Percentiles rank a stretch among this genome's conserved stretches.
Conservation (phyloP, 2,797 vertebrate species). For the Leuciscus waleckii region DNA sequence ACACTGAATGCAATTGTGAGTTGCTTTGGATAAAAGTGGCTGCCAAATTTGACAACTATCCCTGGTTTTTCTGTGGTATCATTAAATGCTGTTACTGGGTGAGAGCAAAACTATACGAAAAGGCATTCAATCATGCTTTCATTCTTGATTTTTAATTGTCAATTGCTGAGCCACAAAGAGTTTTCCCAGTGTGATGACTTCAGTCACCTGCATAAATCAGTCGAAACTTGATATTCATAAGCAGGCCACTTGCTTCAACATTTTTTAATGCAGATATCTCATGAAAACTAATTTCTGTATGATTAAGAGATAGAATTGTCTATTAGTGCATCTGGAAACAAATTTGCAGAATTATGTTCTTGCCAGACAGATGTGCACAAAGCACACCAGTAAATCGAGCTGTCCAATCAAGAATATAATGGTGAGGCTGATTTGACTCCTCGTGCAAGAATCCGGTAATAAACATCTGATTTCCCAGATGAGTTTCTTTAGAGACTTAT, state of each 20-base stretch:
- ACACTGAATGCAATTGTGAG: neutral
- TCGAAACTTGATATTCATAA: slow-evolving; percentile 19
- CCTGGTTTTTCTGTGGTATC: neutral
- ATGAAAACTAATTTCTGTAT: slow-evolving; percentile 16
- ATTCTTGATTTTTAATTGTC: neutral
- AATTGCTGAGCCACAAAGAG: neutral
- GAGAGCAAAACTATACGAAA: neutral
- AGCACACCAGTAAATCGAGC: slow-evolving; percentile 4
- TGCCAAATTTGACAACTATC: neutral
- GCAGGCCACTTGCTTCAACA: neutral
- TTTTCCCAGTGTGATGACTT: neutral
- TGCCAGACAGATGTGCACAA: slow-evolving; percentile 34
- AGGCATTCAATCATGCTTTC: neutral
- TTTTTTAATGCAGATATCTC: slow-evolving; percentile 27
- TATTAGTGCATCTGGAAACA: slow-evolving; percentile 27
- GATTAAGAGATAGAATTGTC: slow-evolving; percentile 31
- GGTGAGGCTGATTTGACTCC: slow-evolving; percentile 30
- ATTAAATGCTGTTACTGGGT: neutral
- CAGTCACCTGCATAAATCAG: neutral
- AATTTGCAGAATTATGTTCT: slow-evolving; percentile 26
- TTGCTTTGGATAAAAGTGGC: neutral
- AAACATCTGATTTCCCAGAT: slow-evolving; percentile 33
- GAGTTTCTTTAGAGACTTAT: slow-evolving; percentile 49
- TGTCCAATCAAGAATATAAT: slow-evolving; percentile 11
- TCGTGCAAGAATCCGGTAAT: slow-evolving; percentile 40